Evolutionary conservation across 2,113 vertebrate genomes (phyloP).

Genomic region (Dendropsophus ebraccatus): DNA sequence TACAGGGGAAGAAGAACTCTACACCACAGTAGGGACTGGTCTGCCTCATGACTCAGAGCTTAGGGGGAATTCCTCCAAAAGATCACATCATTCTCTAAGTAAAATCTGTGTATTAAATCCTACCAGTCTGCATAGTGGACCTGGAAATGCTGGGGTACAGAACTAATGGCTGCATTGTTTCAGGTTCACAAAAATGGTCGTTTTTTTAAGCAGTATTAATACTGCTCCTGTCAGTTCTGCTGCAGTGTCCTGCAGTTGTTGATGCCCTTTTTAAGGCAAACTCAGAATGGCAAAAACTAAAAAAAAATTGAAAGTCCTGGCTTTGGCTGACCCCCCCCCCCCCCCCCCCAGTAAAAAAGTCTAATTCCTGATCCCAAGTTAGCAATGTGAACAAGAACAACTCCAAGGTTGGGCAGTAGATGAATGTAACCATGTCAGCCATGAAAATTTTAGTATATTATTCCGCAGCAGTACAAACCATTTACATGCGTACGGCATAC

Average conservation of each 20-base stretch:
- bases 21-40: constrained; percentile 14
- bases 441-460: not conserved
- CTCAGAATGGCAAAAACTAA: no score
- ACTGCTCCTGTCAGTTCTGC: not conserved
- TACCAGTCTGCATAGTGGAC: not conserved
- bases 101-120: constrained; percentile 9
- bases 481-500: no score
- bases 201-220: no score
- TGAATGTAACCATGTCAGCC: not conserved
- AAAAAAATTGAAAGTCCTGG: no score
- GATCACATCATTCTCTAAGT: constrained; percentile 9
- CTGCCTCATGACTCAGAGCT: constrained; percentile 49
- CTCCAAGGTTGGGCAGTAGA: not conserved
- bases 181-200: not conserved
- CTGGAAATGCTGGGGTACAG: not conserved
- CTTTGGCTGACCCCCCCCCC: no score
- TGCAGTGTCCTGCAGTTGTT: no score
- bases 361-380: no score
- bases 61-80: constrained; percentile 25
- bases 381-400: no score
- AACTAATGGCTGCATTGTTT: no score
- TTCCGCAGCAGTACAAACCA: not conserved
- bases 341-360: no score
- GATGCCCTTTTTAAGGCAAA: not conserved
- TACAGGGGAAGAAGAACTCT: constrained; percentile 16